Conservation (phyloP, 2,888 invertebrate species). For the Macrophya alboannulata region DNA sequence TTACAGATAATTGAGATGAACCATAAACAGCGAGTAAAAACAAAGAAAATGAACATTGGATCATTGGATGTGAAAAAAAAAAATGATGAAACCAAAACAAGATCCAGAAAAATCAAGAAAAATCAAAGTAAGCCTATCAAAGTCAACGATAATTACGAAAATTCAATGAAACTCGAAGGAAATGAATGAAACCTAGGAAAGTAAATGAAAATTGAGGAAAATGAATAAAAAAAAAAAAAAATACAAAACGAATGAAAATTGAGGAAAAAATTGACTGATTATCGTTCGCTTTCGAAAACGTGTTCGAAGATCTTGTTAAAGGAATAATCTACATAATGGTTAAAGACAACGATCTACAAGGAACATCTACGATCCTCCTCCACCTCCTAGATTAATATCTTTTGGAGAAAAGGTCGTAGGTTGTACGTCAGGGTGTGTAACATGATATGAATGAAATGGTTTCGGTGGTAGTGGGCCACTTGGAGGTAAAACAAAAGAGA, state of each 20-base stretch:
- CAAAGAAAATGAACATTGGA: not conserved
- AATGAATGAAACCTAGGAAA: not conserved
- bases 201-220: not conserved
- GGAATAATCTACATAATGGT: slow-evolving; percentile 8
- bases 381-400: not conserved
- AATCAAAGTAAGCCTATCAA: not conserved
- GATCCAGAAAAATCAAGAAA: not conserved
- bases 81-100: not conserved
- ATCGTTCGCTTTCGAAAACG: not conserved
- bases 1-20: not conserved
- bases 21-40: not conserved
- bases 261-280: not conserved
- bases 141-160: not conserved
- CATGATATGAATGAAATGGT: slow-evolving; percentile 35
- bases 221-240: not conserved
- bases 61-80: not conserved
- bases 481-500: not conserved
- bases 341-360: slow-evolving; percentile 1
- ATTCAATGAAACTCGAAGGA: not conserved
- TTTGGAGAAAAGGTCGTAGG: slow-evolving; percentile 15
- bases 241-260: not conserved
- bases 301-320: slow-evolving; percentile 1
- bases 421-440: slow-evolving; percentile 24
- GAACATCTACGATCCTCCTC: not conserved
- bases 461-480: slow-evolving; percentile 5